These are phyloP conservation scores for Myodes glareolus DNA, from an alignment of 2,113 vertebrate genomes.

Conservation along the genomic window DNA sequence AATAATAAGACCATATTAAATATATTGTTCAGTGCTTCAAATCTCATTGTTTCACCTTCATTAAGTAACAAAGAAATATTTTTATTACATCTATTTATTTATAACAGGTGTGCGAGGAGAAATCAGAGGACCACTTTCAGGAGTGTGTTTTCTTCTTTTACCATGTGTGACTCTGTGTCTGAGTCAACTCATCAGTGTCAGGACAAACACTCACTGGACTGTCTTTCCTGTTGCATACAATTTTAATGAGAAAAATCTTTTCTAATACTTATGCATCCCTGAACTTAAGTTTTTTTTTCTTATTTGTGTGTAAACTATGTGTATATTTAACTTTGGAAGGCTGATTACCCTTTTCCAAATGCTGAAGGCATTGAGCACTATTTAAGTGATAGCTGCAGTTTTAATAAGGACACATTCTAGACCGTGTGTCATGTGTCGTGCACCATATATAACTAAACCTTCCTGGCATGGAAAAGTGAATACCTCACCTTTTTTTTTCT, in stretches of 20 bases:
- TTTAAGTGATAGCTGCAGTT: background rate
- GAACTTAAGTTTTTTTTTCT: background rate
- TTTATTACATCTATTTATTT: background rate
- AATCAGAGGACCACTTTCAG: background rate
- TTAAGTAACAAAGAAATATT: background rate
- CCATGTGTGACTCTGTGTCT: too few relatives aligned
- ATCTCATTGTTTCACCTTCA: background rate
- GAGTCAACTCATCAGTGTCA: background rate
- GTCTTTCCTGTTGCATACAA: background rate
- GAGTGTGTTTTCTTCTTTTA: background rate
- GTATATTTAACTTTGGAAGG: background rate
- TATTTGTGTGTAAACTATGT: background rate
- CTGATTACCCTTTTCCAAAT: background rate
- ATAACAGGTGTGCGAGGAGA: background rate
- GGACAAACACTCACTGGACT: rapidly evolving
- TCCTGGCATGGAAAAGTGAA: background rate
- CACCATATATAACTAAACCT: background rate
- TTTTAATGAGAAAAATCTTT: background rate
- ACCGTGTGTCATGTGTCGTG: background rate
- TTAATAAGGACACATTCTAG: background rate
- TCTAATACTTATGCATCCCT: background rate
- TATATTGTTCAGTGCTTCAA: background rate
- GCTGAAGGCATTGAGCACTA: background rate
- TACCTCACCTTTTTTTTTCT: too few relatives aligned
- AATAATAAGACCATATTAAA: background rate